These are phyloP conservation scores for Patiria pectinifera DNA, from an alignment of 53 echinoderm and acorn worm genomes.

Conservation along the genomic window DNA sequence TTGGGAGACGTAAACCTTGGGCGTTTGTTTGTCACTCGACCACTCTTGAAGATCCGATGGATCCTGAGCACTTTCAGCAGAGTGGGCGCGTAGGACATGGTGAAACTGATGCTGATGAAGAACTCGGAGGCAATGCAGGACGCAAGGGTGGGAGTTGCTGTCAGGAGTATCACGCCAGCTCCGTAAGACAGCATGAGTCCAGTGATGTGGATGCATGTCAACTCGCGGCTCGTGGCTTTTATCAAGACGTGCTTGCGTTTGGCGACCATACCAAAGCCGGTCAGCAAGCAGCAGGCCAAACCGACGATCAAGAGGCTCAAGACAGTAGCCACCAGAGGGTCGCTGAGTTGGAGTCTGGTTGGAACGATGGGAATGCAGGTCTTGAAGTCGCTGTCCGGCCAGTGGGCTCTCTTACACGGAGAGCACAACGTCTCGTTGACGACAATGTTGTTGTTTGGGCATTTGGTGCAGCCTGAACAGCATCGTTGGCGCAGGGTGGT, in stretches of 20 bases:
- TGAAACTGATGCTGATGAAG: slow-evolving; percentile 54
- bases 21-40: slow-evolving; percentile 1
- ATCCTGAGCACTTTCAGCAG: slow-evolving; percentile 60
- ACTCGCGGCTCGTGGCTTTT: slow-evolving; percentile 65
- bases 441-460: slow-evolving; percentile 61
- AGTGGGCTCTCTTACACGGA: slow-evolving; percentile 59
- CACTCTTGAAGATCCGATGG: slow-evolving; percentile 56
- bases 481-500: slow-evolving; percentile 61
- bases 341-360: not conserved
- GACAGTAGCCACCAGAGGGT: slow-evolving; percentile 21
- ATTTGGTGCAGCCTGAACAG: slow-evolving; percentile 78
- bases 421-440: slow-evolving; percentile 63
- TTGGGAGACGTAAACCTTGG: slow-evolving; percentile 20
- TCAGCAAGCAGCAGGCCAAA: slow-evolving; percentile 3
- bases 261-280: slow-evolving; percentile 25
- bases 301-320: not conserved
- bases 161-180: slow-evolving; percentile 38
- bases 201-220: slow-evolving; percentile 43
- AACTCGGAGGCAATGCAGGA: slow-evolving; percentile 14
- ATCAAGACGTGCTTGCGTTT: slow-evolving; percentile 28
- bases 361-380: slow-evolving; percentile 56
- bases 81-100: slow-evolving; percentile 63
- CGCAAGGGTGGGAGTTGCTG: not conserved
- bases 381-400: slow-evolving; percentile 64
- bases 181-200: slow-evolving; percentile 52